phyloP scores from a whole-genome alignment of 2,797 vertebrate genomes.

The Linurgus olivaceus region DNA sequence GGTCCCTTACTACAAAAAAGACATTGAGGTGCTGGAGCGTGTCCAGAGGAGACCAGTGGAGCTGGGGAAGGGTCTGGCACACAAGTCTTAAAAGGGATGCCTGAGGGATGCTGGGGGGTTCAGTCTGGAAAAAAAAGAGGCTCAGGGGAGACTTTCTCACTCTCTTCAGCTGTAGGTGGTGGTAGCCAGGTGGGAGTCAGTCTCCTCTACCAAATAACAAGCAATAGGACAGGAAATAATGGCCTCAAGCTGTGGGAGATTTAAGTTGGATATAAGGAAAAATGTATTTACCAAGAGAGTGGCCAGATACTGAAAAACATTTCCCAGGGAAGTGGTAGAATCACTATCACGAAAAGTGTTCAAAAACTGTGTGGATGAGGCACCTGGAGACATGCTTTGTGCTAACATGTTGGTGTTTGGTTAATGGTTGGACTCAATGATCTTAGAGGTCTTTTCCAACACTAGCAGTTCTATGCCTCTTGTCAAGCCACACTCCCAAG shows the following conservation, averaged over 20 bases:
- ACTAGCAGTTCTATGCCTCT: neutral
- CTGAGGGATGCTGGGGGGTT: neutral
- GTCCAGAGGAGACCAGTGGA: neutral
- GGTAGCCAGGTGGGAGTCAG: neutral
- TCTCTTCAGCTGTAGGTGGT: neutral
- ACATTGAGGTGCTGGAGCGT: neutral
- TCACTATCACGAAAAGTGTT: neutral
- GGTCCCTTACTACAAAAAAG: no score
- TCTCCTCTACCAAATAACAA: neutral
- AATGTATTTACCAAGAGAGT: neutral
- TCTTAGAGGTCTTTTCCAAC: neutral
- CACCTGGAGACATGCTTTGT: neutral
- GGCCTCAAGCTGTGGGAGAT: neutral
- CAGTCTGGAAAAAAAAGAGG: neutral
- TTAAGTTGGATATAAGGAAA: neutral
- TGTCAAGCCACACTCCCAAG: neutral
- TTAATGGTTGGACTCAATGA: neutral
- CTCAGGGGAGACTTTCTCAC: neutral
- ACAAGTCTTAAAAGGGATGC: neutral
- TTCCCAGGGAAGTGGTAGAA: neutral
- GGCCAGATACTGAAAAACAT: neutral
- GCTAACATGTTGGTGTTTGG: neutral
- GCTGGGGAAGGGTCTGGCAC: neutral
- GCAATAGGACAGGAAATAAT: neutral
- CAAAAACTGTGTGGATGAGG: neutral